Percentiles rank a stretch among this genome's conserved stretches.
These are phyloP conservation scores for Drosophila bunnanda DNA, from an alignment of 2,888 invertebrate species.

Conservation along the genomic window DNA sequence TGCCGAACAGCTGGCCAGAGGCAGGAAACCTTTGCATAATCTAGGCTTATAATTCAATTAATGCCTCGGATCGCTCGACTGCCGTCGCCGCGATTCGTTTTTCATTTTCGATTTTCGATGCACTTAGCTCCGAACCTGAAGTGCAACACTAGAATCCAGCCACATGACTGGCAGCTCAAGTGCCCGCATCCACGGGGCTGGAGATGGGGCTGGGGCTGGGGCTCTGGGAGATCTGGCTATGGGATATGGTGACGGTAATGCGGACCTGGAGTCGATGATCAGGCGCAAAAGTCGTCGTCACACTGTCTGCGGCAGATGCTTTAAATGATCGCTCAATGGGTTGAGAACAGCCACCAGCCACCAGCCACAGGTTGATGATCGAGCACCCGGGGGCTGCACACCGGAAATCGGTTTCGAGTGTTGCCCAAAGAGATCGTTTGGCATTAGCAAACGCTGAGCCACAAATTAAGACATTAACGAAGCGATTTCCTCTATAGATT, in stretches of 20 bases:
- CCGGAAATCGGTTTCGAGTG: conserved; percentile 67
- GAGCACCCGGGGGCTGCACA: conserved; percentile 38
- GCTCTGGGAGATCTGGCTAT: neutral
- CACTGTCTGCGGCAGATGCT: conserved; percentile 52
- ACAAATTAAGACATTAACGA: conserved; percentile 20
- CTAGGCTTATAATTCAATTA: conserved; percentile 84
- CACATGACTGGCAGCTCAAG: conserved; percentile 80
- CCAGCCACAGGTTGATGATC: conserved; percentile 49
- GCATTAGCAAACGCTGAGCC: conserved; percentile 44
- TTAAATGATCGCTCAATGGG: conserved; percentile 35
- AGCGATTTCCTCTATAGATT: neutral
- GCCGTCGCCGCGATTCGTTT: conserved; percentile 11
- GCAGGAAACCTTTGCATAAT: conserved; percentile 83
- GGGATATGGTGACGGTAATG: conserved; percentile 6
- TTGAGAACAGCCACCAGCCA: conserved; percentile 12
- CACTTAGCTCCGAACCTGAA: conserved; percentile 72
- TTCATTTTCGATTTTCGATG: conserved; percentile 37
- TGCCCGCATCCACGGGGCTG: conserved; percentile 32
- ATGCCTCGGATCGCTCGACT: conserved; percentile 63
- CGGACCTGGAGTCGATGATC: conserved; percentile 3
- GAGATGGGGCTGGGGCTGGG: neutral
- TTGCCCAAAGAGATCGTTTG: conserved; percentile 57
- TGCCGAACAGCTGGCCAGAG: conserved; percentile 64
- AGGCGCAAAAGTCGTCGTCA: conserved; percentile 53
- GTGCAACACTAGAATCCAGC: conserved; percentile 78